Evolutionary conservation across 2,888 invertebrate species (phyloP).

Genomic region (Trichogramma evanescens): DNA sequence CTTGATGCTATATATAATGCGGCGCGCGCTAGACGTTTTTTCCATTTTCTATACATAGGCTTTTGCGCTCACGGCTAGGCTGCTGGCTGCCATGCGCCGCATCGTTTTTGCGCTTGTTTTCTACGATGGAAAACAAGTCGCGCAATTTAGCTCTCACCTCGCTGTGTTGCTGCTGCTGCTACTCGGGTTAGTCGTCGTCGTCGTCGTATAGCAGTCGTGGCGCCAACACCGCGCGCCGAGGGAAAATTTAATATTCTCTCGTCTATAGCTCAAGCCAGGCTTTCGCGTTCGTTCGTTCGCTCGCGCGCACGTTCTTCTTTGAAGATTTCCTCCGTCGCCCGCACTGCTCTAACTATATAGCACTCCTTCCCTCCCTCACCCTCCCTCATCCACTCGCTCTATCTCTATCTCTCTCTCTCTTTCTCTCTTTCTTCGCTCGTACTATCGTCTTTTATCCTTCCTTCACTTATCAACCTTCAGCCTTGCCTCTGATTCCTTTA

Average conservation of each 20-base stretch:
- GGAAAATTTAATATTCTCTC: constrained; percentile 37
- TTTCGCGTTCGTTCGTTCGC: constrained; percentile 14
- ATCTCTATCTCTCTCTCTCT: constrained; percentile 13
- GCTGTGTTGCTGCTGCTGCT: background rate
- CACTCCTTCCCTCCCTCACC: constrained; percentile 4
- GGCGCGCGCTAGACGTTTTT: no score
- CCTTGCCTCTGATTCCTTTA: constrained; percentile 28
- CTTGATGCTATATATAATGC: no score
- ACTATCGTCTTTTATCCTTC: constrained; percentile 5
- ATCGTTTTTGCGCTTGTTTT: no score
- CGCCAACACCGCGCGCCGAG: constrained; percentile 22
- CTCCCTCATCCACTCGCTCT: constrained; percentile 3
- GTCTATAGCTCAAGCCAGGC: constrained; percentile 17
- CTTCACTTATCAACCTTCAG: constrained; percentile 26
- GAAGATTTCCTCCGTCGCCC: constrained; percentile 3
- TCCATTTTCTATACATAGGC: no score
- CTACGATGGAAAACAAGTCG: constrained; percentile 21
- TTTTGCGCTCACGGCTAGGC: no score
- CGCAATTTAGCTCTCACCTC: constrained; percentile 28
- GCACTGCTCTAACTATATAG: background rate
- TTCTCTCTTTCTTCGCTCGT: constrained; percentile 15
- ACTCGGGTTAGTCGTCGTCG: no score
- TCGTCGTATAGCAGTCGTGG: background rate
- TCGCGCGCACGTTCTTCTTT: constrained; percentile 13
- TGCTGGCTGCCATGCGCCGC: no score